Conservation (phyloP, 2,888 invertebrate genomes). For the Calephelis perditalis region DNA sequence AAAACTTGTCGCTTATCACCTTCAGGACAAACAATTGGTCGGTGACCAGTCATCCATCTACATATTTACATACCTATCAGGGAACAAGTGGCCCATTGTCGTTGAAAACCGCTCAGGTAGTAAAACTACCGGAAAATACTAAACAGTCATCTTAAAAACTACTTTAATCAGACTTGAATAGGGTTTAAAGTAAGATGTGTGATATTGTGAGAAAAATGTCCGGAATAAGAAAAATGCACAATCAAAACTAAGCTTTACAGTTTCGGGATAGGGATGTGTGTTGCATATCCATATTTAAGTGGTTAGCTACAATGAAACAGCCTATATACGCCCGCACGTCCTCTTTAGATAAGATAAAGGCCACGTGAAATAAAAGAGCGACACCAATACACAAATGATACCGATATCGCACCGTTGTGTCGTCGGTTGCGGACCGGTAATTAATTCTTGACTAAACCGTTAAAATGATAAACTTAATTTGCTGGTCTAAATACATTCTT, state of each 20-base stretch:
- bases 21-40: constrained; percentile 46
- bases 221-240: constrained; percentile 35
- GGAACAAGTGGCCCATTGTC: constrained; percentile 70
- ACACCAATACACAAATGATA: constrained; percentile 69
- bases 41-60: constrained; percentile 72
- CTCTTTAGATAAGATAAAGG: constrained; percentile 77
- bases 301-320: constrained; percentile 57
- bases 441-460: constrained; percentile 49
- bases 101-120: constrained; percentile 49
- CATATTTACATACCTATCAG: constrained; percentile 73
- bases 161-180: constrained; percentile 32
- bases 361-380: constrained; percentile 63
- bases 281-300: constrained; percentile 29
- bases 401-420: constrained; percentile 45
- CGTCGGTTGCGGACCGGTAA: constrained; percentile 48
- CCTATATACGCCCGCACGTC: constrained; percentile 73
- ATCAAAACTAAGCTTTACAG: constrained; percentile 27
- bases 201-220: constrained; percentile 42
- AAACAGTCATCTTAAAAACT: constrained; percentile 32
- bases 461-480: constrained; percentile 15
- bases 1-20: constrained; percentile 43
- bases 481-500: constrained; percentile 2
- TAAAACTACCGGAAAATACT: constrained; percentile 66
- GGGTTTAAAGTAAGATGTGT: constrained; percentile 27
- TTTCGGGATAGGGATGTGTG: constrained; percentile 31